Percentiles rank a stretch among this genome's conserved stretches.
phyloP scores from a whole-genome alignment of 2,888 invertebrate species.

The Melinopterus prodromus region DNA sequence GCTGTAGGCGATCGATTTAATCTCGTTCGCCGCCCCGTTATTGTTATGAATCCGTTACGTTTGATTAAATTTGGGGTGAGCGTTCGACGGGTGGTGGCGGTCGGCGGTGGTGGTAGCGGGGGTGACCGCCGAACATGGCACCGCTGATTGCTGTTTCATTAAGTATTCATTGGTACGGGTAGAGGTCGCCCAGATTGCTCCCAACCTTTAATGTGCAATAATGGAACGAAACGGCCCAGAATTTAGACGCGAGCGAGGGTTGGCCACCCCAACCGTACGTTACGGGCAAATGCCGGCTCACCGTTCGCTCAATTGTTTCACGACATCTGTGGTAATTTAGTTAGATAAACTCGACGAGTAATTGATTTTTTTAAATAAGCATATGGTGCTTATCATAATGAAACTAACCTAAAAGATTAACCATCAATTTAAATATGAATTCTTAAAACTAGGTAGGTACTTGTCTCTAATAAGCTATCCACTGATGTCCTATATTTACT shows the following conservation, averaged over 20 bases:
- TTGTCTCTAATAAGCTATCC: too few species aligned
- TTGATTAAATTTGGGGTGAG: constrained; percentile 57
- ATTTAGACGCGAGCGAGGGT: constrained; percentile 21
- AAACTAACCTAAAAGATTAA: too few species aligned
- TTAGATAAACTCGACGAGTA: neutral
- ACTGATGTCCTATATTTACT: too few species aligned
- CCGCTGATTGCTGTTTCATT: constrained; percentile 51
- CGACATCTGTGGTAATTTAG: neutral
- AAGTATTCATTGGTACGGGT: constrained; percentile 53
- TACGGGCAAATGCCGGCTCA: neutral
- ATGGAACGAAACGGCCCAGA: constrained; percentile 37
- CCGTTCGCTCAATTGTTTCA: neutral
- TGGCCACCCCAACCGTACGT: neutral
- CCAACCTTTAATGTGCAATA: constrained; percentile 49
- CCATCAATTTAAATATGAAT: too few species aligned
- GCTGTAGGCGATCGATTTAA: constrained; percentile 9
- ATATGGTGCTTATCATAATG: too few species aligned
- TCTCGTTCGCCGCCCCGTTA: constrained; percentile 41
- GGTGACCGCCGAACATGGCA: constrained; percentile 43
- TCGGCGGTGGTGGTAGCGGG: constrained; percentile 41
- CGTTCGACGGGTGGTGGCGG: constrained; percentile 47
- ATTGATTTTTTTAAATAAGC: too few species aligned
- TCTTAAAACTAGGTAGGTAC: too few species aligned
- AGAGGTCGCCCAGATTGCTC: constrained; percentile 39
- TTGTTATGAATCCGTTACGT: constrained; percentile 56